A percentile compares a stretch with the other conserved stretches of the same genome.
phyloP scores from a whole-genome alignment of 2,113 vertebrate genomes.

The Nicator chloris region DNA sequence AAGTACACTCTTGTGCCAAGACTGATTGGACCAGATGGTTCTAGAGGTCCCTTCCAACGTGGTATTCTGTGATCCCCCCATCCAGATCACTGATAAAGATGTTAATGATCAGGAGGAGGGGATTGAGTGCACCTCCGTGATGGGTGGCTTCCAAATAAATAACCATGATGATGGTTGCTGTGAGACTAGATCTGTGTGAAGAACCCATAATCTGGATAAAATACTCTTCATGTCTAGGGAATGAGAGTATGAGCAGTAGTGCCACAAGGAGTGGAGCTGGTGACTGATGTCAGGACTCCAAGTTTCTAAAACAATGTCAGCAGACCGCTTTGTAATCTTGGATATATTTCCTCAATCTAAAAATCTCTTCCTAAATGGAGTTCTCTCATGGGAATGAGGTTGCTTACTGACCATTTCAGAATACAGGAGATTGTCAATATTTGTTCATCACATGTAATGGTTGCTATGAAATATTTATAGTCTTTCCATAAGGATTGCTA shows the following conservation, averaged over 20 bases:
- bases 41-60: neutral
- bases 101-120: neutral
- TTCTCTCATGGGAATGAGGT: neutral
- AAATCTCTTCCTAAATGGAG: neutral
- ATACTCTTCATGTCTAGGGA: neutral
- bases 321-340: neutral
- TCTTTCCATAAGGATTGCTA: neutral
- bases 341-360: neutral
- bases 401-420: neutral
- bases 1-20: neutral
- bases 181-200: neutral
- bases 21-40: no score
- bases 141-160: neutral
- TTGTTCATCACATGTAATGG: neutral
- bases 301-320: neutral
- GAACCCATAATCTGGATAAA: neutral
- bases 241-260: rapidly evolving
- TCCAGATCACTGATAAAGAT: neutral
- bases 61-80: neutral
- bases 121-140: neutral
- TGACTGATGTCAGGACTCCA: neutral
- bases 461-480: neutral
- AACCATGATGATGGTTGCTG: neutral
- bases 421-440: neutral
- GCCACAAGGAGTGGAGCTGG: neutral